Evolutionary conservation across 2,888 invertebrate species (phyloP).

Genomic region (Sesia bembeciformis): DNA sequence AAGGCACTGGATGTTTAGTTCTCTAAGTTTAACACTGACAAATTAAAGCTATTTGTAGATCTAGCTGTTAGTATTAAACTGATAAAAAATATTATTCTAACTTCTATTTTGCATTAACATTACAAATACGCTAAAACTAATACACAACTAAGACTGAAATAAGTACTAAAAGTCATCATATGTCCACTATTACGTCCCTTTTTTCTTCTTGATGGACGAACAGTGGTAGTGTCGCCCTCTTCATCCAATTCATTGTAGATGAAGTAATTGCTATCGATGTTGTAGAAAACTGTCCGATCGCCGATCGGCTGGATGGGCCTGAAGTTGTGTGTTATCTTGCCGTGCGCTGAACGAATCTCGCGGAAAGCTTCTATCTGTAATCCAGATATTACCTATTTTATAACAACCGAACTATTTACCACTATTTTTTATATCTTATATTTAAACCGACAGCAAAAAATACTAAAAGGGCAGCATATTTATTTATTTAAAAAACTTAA

Average conservation of each 20-base stretch:
- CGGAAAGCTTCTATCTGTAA: slow-evolving; percentile 84
- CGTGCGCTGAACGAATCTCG: slow-evolving; percentile 76
- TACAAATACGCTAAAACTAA: not conserved
- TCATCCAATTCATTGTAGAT: slow-evolving; percentile 58
- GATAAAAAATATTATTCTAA: no score
- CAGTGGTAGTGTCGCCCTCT: slow-evolving; percentile 27
- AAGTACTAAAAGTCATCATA: not conserved
- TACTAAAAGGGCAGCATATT: no score
- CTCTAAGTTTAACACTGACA: no score
- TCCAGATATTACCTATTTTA: not conserved
- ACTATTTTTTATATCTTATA: no score
- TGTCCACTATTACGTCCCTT: slow-evolving; percentile 21
- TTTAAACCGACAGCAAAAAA: no score
- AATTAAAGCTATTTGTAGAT: no score
- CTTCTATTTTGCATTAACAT: not conserved
- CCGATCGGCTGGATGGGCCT: slow-evolving; percentile 87
- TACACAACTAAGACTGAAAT: not conserved
- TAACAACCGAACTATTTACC: no score
- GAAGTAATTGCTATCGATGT: slow-evolving; percentile 62
- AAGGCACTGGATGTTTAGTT: no score
- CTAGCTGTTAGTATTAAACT: no score
- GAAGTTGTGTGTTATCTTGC: slow-evolving; percentile 84
- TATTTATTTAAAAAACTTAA: no score
- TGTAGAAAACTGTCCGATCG: slow-evolving; percentile 78
- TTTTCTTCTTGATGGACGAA: slow-evolving; percentile 19